These are phyloP conservation scores for Onychomys torridus DNA, from an alignment of 2,797 vertebrate species.

Conservation along the genomic window DNA sequence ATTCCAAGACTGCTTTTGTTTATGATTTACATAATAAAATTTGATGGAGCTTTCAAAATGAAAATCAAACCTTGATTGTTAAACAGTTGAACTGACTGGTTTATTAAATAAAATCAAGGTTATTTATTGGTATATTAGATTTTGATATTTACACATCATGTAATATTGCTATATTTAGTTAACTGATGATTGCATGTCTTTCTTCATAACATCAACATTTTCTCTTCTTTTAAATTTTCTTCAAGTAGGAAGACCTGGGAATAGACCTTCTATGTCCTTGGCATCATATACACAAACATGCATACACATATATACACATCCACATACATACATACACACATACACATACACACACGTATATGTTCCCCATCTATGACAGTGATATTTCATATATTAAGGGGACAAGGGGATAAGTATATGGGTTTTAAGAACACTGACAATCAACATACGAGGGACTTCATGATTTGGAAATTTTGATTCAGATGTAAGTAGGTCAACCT, in stretches of 20 bases:
- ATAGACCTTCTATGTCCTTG: background rate
- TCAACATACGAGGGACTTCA: background rate
- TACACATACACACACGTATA: background rate
- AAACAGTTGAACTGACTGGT: background rate
- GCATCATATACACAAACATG: background rate
- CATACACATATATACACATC: background rate
- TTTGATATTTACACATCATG: background rate
- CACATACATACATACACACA: background rate
- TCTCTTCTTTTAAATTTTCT: background rate
- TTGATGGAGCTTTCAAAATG: background rate
- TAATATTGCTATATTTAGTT: background rate
- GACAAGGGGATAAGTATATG: background rate
- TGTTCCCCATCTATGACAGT: too few species aligned
- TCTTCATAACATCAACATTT: background rate
- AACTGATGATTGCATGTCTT: background rate
- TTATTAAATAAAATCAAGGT: background rate
- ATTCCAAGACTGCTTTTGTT: background rate
- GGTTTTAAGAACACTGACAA: background rate
- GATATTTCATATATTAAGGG: background rate
- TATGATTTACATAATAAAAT: background rate
- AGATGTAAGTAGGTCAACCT: background rate
- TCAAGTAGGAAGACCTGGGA: background rate
- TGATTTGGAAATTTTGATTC: background rate
- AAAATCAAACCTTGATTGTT: constrained; percentile 1
- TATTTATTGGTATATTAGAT: background rate